phyloP scores from a whole-genome alignment of 2,888 invertebrate species.

The Bruchidius siliquastri region DNA sequence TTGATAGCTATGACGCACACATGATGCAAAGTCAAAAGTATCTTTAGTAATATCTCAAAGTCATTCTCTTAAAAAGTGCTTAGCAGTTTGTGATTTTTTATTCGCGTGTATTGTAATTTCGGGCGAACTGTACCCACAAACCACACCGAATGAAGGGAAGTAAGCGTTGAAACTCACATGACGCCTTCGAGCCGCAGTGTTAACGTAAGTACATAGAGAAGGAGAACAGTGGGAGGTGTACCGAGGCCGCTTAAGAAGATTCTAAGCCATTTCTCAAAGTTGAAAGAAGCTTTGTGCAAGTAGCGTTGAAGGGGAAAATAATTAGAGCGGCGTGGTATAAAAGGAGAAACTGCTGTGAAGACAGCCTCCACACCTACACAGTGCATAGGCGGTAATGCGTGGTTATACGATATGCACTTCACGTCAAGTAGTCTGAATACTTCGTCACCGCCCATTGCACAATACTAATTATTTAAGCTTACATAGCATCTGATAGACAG shows the following conservation, averaged over 20 bases:
- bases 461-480: no score
- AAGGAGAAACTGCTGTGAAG: not conserved
- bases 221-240: not conserved
- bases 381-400: not conserved
- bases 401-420: not conserved
- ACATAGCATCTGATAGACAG: no score
- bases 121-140: not conserved
- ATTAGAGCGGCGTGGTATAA: not conserved
- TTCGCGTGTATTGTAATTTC: no score
- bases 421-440: no score
- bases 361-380: not conserved
- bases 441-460: no score
- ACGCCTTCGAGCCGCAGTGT: not conserved
- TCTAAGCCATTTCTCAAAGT: not conserved
- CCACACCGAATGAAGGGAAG: not conserved
- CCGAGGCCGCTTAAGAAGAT: not conserved
- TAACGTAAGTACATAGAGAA: not conserved
- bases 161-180: not conserved
- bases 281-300: not conserved
- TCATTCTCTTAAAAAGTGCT: no score
- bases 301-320: not conserved
- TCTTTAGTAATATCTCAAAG: no score
- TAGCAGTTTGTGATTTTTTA: no score
- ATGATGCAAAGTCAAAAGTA: no score
- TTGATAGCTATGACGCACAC: no score